Base-by-base conservation (phyloP, 2,113 vertebrate genomes). In the Laterallus jamaicensis region DNA sequence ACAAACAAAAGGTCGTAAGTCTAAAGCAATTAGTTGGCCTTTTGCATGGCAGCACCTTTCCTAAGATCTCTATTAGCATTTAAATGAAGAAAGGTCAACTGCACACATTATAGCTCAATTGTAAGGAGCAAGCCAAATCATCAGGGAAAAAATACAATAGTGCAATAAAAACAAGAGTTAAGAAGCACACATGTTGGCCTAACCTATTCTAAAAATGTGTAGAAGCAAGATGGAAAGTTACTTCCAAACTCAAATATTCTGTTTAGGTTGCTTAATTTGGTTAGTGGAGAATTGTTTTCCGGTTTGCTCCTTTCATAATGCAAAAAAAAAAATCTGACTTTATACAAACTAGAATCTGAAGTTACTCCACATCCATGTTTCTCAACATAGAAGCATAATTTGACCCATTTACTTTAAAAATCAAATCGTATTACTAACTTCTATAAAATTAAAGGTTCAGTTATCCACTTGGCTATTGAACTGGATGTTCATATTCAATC, bases 21-120 rank as follows among this genome's bases (percentile, higher is more conserved):
- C 75, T 93, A 81, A 94, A 86, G 81, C 68, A 92, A 92, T 95
- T 83, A 92, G 56, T 52, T 78, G 35, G 32, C 79, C 90, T 96
- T 96, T 88, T 90, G 26, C 32, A 15, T 37, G 32, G 56, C 82
- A 93, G 42, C 71, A 83, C 68, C 82, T 83, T 94, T 92, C 56
- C 60, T 75, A 93, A 91, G 88, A 86, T 96, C 85, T 96, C 90
- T 88, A 97, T 96, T 94, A 96, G 93, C 92, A 94, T 96, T 95
- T 96, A 96, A 96, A 97, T 96, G 85, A 93, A 88, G 71, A 92
- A 88, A 96, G 94, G 94, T 95, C 88, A 95, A 9, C 77, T 82
- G 69, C 74, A 91, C 58, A 92, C 29, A 64, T 87, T 91, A 92
- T 17, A 77, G 47, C 71, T 88, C 64, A 71, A 55, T 86, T 81